Percentiles rank a stretch among this genome's conserved stretches.
Conservation (phyloP, 2,797 vertebrate genomes). For the Spondyliosoma cantharus region DNA sequence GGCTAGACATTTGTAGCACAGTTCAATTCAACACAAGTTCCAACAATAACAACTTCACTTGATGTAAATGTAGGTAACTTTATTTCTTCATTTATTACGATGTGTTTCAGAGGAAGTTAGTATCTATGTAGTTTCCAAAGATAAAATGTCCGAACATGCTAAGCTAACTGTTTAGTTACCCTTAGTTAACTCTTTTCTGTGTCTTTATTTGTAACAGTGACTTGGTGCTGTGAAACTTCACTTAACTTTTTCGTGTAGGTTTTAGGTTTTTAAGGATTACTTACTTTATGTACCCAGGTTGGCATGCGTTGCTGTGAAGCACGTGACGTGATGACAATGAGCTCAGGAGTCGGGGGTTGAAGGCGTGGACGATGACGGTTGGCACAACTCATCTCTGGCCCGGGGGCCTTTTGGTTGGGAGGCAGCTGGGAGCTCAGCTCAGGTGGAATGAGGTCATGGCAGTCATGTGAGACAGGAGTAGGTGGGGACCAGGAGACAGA, state of each 20-base stretch:
- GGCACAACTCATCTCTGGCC: constrained; percentile 67
- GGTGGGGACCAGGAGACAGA: constrained; percentile 46
- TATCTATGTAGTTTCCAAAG: background rate
- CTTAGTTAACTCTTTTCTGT: background rate
- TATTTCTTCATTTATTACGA: background rate
- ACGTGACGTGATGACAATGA: constrained; percentile 41
- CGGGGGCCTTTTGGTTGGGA: constrained; percentile 57
- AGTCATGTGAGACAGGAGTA: constrained; percentile 51
- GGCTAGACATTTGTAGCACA: background rate
- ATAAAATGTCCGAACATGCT: too few relatives aligned
- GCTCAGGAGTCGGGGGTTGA: constrained; percentile 45
- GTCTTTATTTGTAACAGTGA: background rate
- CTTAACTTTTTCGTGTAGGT: constrained; percentile 10
- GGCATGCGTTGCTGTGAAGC: constrained; percentile 13
- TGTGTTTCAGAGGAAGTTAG: background rate
- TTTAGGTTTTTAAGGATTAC: constrained; percentile 13
- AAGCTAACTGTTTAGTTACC: background rate
- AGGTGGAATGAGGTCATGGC: constrained; percentile 78
- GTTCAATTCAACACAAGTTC: background rate
- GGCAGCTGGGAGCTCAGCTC: constrained; percentile 67
- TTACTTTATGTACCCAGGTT: constrained; percentile 5
- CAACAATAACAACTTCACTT: background rate
- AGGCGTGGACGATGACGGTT: constrained; percentile 63
- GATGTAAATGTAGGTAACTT: background rate
- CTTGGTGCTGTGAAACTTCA: background rate